Evolutionary conservation across 2,797 vertebrate species (phyloP).

Genomic region (Lepilemur septentrionalis): DNA sequence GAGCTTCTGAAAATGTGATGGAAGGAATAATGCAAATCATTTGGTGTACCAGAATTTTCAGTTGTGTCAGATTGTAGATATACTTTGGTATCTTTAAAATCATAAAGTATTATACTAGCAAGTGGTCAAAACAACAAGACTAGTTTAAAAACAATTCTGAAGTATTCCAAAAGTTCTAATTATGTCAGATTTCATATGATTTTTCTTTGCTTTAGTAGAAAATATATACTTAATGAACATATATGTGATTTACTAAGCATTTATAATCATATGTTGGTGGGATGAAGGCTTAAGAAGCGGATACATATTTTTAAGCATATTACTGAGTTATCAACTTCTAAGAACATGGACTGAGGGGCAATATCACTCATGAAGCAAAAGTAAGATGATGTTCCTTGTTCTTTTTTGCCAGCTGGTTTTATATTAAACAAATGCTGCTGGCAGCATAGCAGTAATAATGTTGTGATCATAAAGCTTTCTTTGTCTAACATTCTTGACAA

Average conservation of each 20-base stretch:
- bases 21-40: slow-evolving; percentile 75
- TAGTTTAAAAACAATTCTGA: not conserved
- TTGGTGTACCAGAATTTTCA: slow-evolving; percentile 61
- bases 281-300: not conserved
- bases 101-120: not conserved
- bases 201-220: not conserved
- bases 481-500: slow-evolving; percentile 52
- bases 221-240: not conserved
- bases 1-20: slow-evolving; percentile 63
- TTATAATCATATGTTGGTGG: not conserved
- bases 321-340: not conserved
- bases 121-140: slow-evolving; percentile 11
- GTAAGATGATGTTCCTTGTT: not conserved
- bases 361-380: slow-evolving; percentile 14
- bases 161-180: not conserved
- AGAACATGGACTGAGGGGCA: not conserved
- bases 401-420: not conserved
- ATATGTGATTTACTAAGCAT: not conserved
- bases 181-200: not conserved
- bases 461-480: slow-evolving; percentile 33
- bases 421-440: not conserved
- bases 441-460: not conserved
- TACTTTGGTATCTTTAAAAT: slow-evolving; percentile 16
- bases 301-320: not conserved
- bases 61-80: slow-evolving; percentile 15